Evolutionary conservation across 2,888 invertebrate species (phyloP).

Genomic region (Andrena trimmerana): DNA sequence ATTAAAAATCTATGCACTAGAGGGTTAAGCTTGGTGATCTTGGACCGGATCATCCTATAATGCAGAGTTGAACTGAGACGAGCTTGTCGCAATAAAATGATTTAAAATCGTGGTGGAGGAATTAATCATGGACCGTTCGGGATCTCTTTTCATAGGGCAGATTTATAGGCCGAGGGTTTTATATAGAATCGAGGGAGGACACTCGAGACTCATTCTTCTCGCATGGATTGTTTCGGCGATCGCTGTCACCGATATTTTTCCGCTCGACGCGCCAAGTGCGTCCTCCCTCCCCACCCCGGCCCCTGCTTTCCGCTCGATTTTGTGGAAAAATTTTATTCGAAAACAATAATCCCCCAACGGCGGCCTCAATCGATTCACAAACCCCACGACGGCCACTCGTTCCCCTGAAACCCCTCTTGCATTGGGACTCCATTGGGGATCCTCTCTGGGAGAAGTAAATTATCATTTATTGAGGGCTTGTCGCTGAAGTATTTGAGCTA

Average conservation of each 20-base stretch:
- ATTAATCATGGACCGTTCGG: constrained; percentile 44
- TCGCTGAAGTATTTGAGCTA: no score
- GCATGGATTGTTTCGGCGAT: constrained; percentile 65
- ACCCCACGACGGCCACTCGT: not conserved
- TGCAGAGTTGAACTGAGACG: not conserved
- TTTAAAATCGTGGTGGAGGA: constrained; percentile 16
- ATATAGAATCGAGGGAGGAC: constrained; percentile 44
- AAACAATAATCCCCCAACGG: constrained; percentile 44
- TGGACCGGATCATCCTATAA: no score
- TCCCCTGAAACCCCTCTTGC: no score
- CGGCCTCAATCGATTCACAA: constrained; percentile 18
- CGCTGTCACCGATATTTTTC: constrained; percentile 61
- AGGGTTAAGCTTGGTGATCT: not conserved
- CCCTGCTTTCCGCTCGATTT: constrained; percentile 28
- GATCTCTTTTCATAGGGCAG: constrained; percentile 46
- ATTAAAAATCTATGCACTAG: no score
- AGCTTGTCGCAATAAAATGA: constrained; percentile 18
- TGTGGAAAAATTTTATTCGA: constrained; percentile 49
- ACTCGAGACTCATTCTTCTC: constrained; percentile 63
- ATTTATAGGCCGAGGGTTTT: constrained; percentile 57
- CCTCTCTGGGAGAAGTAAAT: not conserved
- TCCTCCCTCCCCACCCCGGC: constrained; percentile 14
- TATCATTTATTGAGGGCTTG: not conserved
- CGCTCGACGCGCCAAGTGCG: constrained; percentile 25
- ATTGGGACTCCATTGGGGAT: not conserved